Evolutionary conservation across 2,797 vertebrate species (phyloP), one percentile per base, ranked within the genome.

Genomic region (Phrynocephalus forsythii): DNA sequence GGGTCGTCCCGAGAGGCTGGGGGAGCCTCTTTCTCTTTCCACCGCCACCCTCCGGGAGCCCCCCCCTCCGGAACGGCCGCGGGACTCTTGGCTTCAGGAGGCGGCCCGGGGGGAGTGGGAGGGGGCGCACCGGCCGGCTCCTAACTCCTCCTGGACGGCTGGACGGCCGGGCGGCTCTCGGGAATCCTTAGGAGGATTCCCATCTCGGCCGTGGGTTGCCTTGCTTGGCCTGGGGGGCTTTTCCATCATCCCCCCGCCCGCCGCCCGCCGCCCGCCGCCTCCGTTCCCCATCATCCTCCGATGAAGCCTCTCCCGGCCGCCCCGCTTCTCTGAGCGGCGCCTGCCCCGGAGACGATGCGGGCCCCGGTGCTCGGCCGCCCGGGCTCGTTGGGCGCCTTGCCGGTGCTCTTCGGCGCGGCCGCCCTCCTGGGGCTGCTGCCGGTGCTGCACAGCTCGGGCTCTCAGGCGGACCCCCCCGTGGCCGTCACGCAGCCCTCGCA

Each of bases 361-460:
- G 87, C 89, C 56, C 50, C 68, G 38, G 69, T 88, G 38, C 50
- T 68, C 67, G 78, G 93, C 81, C 88, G 89, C 20, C 71, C 89
- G 44, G 67, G 92, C 71, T 90, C 90, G 1, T 93, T 93, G 10
- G 87, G 93, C n/a, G 88, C 88, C 67, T 90, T 94, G 3, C 94
- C 94, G 38, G 94, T 95, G 0, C 72, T 95, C 66, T 89, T 95
- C 0, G 83, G 90, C 80, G 75, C 81, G 20, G 86, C 93, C 13
- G 94, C 94, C 26, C 91, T 96, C 86, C 90, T 94, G 90, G 93
- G 94, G 15, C 52, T 96, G 79, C 91, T 94, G 18, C 94, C 94
- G 24, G 93, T 95, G 63, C 95, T 96, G 22, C 94, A 91, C 87
- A 94, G 95, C 9, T 92, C 92, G 72, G 95, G 94, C 67, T 92